A percentile compares a stretch with the other conserved stretches of the same genome.
phyloP scores from a whole-genome alignment of 1,140 invertebrate species.

The Armadillidium nasatum region DNA sequence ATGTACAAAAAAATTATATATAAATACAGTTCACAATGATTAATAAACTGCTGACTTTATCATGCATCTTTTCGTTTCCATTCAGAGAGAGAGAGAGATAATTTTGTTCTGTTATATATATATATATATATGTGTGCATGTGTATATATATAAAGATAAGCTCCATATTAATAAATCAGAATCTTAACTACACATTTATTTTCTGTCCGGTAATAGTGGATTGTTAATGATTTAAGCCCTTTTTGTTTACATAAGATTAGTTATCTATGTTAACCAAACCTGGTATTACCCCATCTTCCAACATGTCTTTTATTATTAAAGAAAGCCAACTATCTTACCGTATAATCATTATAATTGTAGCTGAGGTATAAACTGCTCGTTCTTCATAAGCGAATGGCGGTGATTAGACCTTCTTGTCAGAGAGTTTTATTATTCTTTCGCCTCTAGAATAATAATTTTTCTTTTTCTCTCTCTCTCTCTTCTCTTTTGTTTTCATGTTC shows the following conservation, averaged over 20 bases:
- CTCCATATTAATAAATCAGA: background rate
- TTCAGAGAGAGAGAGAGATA: background rate
- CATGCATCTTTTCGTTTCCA: background rate
- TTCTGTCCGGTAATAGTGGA: background rate
- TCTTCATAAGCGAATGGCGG: background rate
- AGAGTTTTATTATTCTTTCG: background rate
- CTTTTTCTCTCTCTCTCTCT: background rate
- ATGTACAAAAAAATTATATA: background rate
- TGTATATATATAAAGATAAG: background rate
- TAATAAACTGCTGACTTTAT: background rate
- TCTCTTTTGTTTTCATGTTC: background rate
- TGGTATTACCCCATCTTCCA: background rate
- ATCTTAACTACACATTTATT: background rate
- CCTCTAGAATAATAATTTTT: background rate
- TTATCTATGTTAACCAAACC: background rate
- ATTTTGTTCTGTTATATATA: no score
- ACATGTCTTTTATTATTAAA: background rate
- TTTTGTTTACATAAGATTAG: background rate
- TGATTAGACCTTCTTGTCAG: background rate
- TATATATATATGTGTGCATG: no score
- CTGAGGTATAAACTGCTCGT: background rate
- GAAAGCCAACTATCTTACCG: background rate
- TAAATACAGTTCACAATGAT: background rate
- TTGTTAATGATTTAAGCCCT: background rate
- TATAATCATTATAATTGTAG: conserved; percentile 14